A percentile compares a stretch with the other conserved stretches of the same genome.
phyloP scores from a whole-genome alignment of 2,797 vertebrate genomes.

The Takifugu ocellatus region DNA sequence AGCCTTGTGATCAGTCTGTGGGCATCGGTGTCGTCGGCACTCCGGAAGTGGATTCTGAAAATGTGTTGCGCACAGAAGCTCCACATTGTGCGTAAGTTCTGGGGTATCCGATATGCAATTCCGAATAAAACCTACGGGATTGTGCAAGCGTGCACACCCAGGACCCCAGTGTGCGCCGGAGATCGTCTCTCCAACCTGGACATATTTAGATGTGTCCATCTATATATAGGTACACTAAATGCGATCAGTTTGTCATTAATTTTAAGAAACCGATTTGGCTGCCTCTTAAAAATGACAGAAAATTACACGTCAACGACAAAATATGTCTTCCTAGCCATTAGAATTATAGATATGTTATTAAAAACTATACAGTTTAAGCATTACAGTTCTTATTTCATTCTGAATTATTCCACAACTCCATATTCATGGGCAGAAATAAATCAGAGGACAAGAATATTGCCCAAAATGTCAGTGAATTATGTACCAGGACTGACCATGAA shows the following conservation, averaged over 20 bases:
- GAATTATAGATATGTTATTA: too few species aligned
- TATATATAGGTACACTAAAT: too few species aligned
- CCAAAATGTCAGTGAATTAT: neutral
- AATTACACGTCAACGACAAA: too few species aligned
- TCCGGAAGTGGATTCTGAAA: slow-evolving; percentile 73
- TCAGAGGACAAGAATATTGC: neutral
- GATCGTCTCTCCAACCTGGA: slow-evolving; percentile 18
- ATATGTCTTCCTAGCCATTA: too few species aligned
- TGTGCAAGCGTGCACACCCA: slow-evolving; percentile 39
- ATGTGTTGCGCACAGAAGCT: slow-evolving; percentile 65
- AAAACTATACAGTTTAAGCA: too few species aligned
- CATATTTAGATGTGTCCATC: too few species aligned
- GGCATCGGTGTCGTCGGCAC: slow-evolving; percentile 70
- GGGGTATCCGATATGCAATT: slow-evolving; percentile 37
- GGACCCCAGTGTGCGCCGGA: slow-evolving; percentile 21
- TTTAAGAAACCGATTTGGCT: too few species aligned
- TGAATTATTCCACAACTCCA: slow-evolving; percentile 1
- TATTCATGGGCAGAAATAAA: slow-evolving; percentile 5
- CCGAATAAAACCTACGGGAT: slow-evolving; percentile 25
- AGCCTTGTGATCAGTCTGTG: slow-evolving; percentile 67
- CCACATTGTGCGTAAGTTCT: slow-evolving; percentile 69
- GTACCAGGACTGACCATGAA: too few species aligned
- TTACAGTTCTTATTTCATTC: neutral
- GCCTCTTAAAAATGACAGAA: too few species aligned
- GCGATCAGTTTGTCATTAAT: too few species aligned